These are phyloP conservation scores for Resseliella maxima DNA, from an alignment of 2,888 invertebrate genomes.

Conservation along the genomic window DNA sequence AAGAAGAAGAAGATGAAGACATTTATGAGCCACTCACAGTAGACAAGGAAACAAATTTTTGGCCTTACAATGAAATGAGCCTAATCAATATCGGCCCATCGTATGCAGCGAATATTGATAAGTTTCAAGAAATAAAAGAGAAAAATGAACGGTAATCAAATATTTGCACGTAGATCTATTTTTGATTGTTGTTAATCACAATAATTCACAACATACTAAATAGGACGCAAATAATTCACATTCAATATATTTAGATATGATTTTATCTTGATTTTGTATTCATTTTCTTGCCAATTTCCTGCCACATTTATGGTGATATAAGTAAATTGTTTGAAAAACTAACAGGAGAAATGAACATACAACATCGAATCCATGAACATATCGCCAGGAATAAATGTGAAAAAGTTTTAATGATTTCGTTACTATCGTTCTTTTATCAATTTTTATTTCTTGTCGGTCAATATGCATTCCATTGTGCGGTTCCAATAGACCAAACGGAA, in stretches of 20 bases:
- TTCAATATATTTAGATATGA: background rate
- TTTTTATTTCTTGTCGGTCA: constrained; percentile 11
- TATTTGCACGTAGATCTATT: background rate
- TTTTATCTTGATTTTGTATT: background rate
- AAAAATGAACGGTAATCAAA: background rate
- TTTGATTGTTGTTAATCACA: background rate
- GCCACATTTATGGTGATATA: background rate
- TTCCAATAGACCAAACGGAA: too few species aligned
- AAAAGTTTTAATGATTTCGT: constrained; percentile 28
- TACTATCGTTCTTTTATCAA: constrained; percentile 27
- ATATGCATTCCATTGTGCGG: background rate
- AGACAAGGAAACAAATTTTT: background rate
- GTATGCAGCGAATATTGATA: background rate
- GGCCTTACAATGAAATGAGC: background rate
- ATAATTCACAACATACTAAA: too few species aligned
- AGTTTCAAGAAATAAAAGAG: background rate
- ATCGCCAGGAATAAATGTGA: background rate
- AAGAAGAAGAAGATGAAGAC: background rate
- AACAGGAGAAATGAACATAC: background rate
- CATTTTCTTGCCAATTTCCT: constrained; percentile 2
- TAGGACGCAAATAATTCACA: background rate
- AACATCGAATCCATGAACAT: background rate
- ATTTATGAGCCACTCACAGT: too few species aligned
- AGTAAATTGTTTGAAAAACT: background rate
- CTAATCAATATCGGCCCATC: background rate